Evolutionary conservation across 2,888 invertebrate species (phyloP), one percentile per base, ranked within the genome.

Genomic region (Mesorhabditis belari): DNA sequence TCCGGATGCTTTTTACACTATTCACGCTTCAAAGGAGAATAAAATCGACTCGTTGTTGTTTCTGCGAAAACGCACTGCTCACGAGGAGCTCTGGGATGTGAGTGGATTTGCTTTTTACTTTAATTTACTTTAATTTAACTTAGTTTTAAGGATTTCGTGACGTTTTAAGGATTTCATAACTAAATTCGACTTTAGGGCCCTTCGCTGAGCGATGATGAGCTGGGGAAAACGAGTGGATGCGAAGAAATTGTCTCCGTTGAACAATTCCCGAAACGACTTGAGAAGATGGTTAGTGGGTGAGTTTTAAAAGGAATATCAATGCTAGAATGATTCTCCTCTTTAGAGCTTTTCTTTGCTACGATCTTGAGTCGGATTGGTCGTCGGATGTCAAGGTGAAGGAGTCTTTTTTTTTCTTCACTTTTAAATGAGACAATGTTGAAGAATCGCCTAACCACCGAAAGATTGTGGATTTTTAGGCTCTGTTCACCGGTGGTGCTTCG

Each of bases 51-150:
- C 62, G 19, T 56, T 74, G 29, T 61, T 77, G 21, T 75, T 77
- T 56, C 64, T 72, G 23, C 67, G 73, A 51, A 62, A 60, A 5
- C 59, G 70, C 21, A 65, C 63, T 19, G 67, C 65, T 2, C 59
- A 73, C 51, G 69, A 77, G 25, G 63, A 64, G 24, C 64, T 77
- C 9, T 77, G 77, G 77, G 73, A 77, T 44, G 69, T 63, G 49
- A n/a, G 49, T 26, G 35, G n/a, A 35, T 64, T 19, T 49, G 49
- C n/a, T n/a, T n/a, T n/a, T n/a, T n/a, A n/a, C n/a, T n/a, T n/a
- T n/a, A n/a, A n/a, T n/a, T n/a, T n/a, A n/a, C n/a, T n/a, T n/a
- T n/a, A n/a, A n/a, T n/a, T n/a, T n/a, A n/a, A n/a, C n/a, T n/a
- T n/a, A n/a, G 21, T 21, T 26, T 4, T 58, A 44, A 27, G 4